Conservation (phyloP, 2,888 invertebrate genomes). For the Amorpha juglandis region DNA sequence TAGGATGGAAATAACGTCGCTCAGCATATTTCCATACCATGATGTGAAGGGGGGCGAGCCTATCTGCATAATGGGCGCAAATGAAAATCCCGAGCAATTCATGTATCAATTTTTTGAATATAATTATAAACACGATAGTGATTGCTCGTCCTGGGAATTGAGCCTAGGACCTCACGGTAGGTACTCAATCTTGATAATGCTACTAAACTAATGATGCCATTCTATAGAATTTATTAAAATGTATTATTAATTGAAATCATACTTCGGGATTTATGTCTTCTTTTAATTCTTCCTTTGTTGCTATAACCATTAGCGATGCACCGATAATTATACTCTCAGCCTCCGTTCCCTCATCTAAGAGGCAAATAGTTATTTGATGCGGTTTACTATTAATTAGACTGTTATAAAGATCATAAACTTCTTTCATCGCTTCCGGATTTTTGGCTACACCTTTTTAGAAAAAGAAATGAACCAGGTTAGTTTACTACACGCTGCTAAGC, state of each 20-base stretch:
- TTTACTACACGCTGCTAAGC: no score
- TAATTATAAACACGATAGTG: no score
- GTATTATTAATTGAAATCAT: not conserved
- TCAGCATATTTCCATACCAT: no score
- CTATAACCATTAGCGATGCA: conserved; percentile 41
- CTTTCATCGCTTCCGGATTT: conserved; percentile 45
- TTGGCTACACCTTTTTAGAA: conserved; percentile 43
- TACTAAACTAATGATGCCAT: no score
- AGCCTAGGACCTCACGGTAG: no score
- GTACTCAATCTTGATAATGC: no score
- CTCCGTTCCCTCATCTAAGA: conserved; percentile 46
- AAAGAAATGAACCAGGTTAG: conserved; percentile 15
- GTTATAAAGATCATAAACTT: conserved; percentile 36
- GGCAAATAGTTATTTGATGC: conserved; percentile 47
- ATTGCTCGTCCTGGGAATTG: no score
- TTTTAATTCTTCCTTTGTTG: conserved; percentile 32
- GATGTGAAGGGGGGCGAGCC: no score
- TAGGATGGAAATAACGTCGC: no score
- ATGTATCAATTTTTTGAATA: no score
- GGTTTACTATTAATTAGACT: conserved; percentile 31
- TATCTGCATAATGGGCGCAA: no score
- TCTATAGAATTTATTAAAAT: not conserved
- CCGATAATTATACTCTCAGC: conserved; percentile 46
- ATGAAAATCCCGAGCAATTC: no score
- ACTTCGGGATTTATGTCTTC: conserved; percentile 9